Base-by-base conservation (phyloP, 2,113 vertebrate genomes). In the Microtus ochrogaster region DNA sequence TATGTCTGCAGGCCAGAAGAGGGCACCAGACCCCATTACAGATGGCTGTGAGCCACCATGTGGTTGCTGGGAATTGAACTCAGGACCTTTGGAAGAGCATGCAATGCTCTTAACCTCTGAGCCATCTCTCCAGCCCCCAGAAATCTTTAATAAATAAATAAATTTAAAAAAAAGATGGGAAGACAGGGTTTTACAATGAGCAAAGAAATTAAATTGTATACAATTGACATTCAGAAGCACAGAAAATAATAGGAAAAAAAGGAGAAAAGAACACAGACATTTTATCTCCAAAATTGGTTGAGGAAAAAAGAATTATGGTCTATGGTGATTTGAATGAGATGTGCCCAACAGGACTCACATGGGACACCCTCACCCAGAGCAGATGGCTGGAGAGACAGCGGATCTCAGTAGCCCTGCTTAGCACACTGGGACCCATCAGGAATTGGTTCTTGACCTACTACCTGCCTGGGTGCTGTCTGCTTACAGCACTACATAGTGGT, bases 381-480 rank as follows among this genome's bases (percentile, higher is more conserved):
- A 88, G 72, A 49, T 72, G 82, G 26, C 81, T 58, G 17, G 24
- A 91, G 61, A 85, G 81, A 61, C 2, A 41, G 33, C 44, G 0
- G 58, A 41, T 58, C n/a, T 65, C 70, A 3, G 14, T 8, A 16
- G n/a, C 49, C 72, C 36, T 13, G 24, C 66, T 89, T 52, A 30
- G 41, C 41, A 24, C 39, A 41, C 26, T 55, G 7, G 7, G 24
- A 26, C 19, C 41, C n/a, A 55, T 39, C n/a, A 0, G 0, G 16
- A 1, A 11, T 6, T 49, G 0, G 0, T n/a, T 58, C 55, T 58
- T 58, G 33, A 70, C 30, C n/a, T 10, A 22, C 28, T 28, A 49
- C 55, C 21, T 24, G 39, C 17, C 5, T 52, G 36, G 44, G 24
- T 16, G 2, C 30, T 16, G 5, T 84, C 39, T 33, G 22, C 7